Evolutionary conservation across 2,797 vertebrate genomes (phyloP).

Genomic region (Diglossa cyanea): DNA sequence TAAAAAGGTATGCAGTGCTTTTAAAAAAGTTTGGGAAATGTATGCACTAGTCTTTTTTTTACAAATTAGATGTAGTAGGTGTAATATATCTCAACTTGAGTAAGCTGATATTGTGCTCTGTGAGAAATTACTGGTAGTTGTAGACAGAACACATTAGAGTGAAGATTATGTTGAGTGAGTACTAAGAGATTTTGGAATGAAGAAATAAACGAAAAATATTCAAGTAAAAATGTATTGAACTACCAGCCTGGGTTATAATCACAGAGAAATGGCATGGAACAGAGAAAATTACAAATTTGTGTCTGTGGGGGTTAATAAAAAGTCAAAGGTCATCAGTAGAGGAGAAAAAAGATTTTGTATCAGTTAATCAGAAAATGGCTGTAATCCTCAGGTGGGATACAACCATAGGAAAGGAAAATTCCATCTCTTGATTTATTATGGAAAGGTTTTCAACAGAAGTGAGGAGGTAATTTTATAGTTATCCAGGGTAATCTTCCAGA

Average conservation of each 20-base stretch:
- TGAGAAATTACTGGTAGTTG: neutral
- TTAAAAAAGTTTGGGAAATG: neutral
- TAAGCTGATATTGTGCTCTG: neutral
- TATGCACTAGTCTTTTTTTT: rapidly evolving
- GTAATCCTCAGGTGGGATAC: neutral
- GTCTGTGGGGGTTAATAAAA: neutral
- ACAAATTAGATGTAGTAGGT: neutral
- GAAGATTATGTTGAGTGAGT: neutral
- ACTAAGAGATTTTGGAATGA: neutral
- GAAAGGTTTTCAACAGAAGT: neutral
- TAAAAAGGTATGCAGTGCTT: neutral
- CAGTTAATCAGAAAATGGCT: neutral
- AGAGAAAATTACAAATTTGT: neutral
- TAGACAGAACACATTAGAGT: neutral
- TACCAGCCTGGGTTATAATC: neutral
- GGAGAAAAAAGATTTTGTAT: neutral
- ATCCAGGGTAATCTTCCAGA: neutral
- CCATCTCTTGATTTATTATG: neutral
- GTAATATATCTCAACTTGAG: neutral
- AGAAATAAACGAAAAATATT: neutral
- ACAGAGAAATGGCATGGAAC: neutral
- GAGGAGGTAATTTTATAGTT: neutral
- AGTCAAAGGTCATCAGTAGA: neutral
- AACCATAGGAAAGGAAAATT: neutral
- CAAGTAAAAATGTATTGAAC: neutral